Evolutionary conservation across 2,888 invertebrate genomes (phyloP).

Genomic region (Leuctra nigra): DNA sequence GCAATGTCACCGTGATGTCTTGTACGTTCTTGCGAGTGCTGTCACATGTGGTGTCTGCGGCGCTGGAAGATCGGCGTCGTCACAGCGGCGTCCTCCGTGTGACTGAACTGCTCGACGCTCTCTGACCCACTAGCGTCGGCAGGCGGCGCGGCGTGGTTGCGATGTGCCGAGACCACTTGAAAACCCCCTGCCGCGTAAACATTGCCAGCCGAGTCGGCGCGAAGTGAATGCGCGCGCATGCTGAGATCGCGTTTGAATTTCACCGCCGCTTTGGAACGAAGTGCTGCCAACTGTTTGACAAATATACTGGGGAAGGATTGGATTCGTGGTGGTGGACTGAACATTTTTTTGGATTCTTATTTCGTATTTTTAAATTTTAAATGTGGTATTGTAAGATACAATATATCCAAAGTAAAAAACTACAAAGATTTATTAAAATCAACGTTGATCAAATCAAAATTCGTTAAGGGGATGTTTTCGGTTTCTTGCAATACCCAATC

Average conservation of each 20-base stretch:
- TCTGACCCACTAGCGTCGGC: background rate
- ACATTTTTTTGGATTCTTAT: background rate
- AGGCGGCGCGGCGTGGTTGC: background rate
- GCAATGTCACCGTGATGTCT: too few species aligned
- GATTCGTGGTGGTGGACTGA: background rate
- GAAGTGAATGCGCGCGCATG: background rate
- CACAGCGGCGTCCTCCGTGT: background rate
- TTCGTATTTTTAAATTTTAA: background rate
- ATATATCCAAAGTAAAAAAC: too few species aligned
- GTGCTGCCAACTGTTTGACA: background rate
- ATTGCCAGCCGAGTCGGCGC: background rate
- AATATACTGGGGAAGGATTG: background rate
- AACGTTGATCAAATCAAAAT: too few species aligned
- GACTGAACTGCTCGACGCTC: constrained; percentile 1
- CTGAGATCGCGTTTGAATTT: background rate
- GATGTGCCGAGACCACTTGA: background rate
- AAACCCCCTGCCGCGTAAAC: background rate
- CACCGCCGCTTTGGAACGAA: background rate
- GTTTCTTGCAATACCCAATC: too few species aligned
- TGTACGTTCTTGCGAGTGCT: too few species aligned
- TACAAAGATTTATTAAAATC: too few species aligned
- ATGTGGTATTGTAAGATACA: background rate
- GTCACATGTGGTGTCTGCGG: background rate
- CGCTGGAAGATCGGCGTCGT: too few species aligned
- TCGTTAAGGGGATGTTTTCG: too few species aligned